Percentiles rank a stretch among this genome's conserved stretches.
Evolutionary conservation across 2,888 invertebrate species (phyloP).

Genomic region (Drosophila barbarae): DNA sequence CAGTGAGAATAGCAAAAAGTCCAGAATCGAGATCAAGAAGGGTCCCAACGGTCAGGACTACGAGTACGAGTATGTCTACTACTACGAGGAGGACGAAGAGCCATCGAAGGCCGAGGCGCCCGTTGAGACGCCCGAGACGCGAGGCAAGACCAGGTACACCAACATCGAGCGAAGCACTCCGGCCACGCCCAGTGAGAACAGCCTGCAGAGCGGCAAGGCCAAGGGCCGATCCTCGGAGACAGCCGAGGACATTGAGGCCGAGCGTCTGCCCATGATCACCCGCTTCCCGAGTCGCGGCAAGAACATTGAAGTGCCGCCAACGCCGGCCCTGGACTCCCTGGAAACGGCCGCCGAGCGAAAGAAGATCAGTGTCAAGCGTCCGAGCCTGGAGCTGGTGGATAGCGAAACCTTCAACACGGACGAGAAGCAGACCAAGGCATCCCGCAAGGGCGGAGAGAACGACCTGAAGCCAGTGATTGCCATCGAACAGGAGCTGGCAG

Average conservation of each 20-base stretch:
- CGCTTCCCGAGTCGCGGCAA: constrained; percentile 88
- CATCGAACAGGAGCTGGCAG: constrained; percentile 72
- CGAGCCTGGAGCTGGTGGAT: constrained; percentile 89
- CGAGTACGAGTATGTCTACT: constrained; percentile 95
- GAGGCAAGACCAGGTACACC: constrained; percentile 80
- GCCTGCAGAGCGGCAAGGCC: constrained; percentile 84
- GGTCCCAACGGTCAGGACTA: constrained; percentile 94
- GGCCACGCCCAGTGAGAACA: constrained; percentile 82
- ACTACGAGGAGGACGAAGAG: constrained; percentile 91
- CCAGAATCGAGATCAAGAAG: constrained; percentile 90
- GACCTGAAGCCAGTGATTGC: constrained; percentile 73
- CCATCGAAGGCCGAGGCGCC: constrained; percentile 62
- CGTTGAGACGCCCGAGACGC: constrained; percentile 78
- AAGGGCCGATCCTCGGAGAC: constrained; percentile 75
- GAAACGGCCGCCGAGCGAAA: constrained; percentile 81
- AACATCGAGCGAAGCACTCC: constrained; percentile 78
- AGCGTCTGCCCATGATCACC: constrained; percentile 89
- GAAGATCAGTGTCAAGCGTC: constrained; percentile 82
- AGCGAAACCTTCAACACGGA: constrained; percentile 89
- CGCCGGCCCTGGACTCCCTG: constrained; percentile 82
- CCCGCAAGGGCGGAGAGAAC: constrained; percentile 72
- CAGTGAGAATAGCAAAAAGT: constrained; percentile 85
- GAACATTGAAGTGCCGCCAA: constrained; percentile 80
- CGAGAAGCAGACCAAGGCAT: constrained; percentile 78
- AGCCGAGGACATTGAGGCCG: constrained; percentile 74